Conservation (phyloP, 92 coral and sea anemone genomes). For the Parazoanthus swiftii region DNA sequence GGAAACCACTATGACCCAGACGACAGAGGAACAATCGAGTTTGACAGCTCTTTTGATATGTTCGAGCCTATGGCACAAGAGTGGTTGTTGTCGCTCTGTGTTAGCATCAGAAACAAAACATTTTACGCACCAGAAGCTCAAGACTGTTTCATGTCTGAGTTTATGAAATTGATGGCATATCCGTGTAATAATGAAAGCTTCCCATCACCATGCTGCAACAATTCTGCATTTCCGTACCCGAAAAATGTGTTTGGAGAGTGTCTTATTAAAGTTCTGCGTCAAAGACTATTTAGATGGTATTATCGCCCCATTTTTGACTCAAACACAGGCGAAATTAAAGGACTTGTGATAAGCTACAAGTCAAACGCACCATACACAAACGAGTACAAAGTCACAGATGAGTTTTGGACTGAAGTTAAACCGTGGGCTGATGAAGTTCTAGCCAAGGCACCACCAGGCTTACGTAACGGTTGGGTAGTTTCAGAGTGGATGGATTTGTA, state of each 20-base stretch:
- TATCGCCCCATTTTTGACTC: slow-evolving; percentile 46
- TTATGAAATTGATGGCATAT: slow-evolving; percentile 3
- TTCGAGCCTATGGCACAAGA: slow-evolving; percentile 65
- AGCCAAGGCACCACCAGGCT: slow-evolving; percentile 68
- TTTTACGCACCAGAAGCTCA: slow-evolving; percentile 43
- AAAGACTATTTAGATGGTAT: not conserved
- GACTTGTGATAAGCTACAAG: slow-evolving; percentile 41
- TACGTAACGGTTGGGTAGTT: slow-evolving; percentile 74
- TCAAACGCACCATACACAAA: slow-evolving; percentile 66
- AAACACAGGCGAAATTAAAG: slow-evolving; percentile 38
- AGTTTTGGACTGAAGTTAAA: slow-evolving; percentile 66
- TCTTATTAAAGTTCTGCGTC: not conserved
- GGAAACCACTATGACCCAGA: slow-evolving; percentile 84
- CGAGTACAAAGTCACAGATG: slow-evolving; percentile 63
- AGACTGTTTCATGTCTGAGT: slow-evolving; percentile 52
- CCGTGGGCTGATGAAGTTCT: slow-evolving; percentile 61
- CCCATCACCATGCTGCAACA: slow-evolving; percentile 52
- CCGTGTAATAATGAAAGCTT: no score
- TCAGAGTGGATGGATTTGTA: slow-evolving; percentile 67
- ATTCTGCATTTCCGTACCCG: slow-evolving; percentile 66
- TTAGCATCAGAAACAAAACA: slow-evolving; percentile 54
- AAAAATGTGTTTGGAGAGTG: slow-evolving; percentile 46
- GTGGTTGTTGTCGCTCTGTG: slow-evolving; percentile 70
- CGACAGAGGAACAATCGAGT: slow-evolving; percentile 69
- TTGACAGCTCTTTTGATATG: slow-evolving; percentile 64